phyloP scores from a whole-genome alignment of 2,113 vertebrate species.

The Pangasianodon hypophthalmus region DNA sequence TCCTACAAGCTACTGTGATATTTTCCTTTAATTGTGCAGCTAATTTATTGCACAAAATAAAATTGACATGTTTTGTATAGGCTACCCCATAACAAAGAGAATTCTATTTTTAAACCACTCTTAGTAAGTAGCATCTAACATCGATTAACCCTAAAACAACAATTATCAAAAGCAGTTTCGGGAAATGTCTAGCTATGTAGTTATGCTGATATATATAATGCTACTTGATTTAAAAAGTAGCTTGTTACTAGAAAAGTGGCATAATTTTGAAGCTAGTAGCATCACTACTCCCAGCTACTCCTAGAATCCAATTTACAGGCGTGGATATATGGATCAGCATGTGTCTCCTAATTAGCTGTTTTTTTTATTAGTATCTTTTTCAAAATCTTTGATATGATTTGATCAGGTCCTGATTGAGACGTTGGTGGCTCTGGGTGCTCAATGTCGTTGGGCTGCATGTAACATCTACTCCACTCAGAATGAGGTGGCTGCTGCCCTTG shows the following conservation, averaged over 20 bases:
- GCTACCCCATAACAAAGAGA: neutral
- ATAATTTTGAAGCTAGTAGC: neutral
- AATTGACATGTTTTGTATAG: neutral
- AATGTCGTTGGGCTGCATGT: constrained; percentile 98
- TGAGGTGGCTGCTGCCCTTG: constrained; percentile 92
- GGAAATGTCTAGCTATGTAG: neutral
- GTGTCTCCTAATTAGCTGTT: neutral
- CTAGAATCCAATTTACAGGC: neutral
- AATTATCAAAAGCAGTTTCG: neutral
- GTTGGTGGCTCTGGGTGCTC: constrained; percentile 91
- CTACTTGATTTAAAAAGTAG: neutral
- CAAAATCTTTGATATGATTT: neutral
- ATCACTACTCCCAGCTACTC: neutral
- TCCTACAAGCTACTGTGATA: neutral
- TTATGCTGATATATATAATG: neutral
- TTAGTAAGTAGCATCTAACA: neutral
- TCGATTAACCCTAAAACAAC: neutral
- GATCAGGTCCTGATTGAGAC: constrained; percentile 94
- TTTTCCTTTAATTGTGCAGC: neutral
- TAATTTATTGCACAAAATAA: neutral
- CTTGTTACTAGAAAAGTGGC: neutral
- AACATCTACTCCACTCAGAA: constrained; percentile 99
- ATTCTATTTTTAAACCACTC: neutral
- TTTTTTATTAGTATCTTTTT: neutral
- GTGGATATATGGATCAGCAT: neutral